These are phyloP conservation scores for Mormoops blainvillei DNA, from an alignment of 2,113 vertebrate species.

Conservation along the genomic window DNA sequence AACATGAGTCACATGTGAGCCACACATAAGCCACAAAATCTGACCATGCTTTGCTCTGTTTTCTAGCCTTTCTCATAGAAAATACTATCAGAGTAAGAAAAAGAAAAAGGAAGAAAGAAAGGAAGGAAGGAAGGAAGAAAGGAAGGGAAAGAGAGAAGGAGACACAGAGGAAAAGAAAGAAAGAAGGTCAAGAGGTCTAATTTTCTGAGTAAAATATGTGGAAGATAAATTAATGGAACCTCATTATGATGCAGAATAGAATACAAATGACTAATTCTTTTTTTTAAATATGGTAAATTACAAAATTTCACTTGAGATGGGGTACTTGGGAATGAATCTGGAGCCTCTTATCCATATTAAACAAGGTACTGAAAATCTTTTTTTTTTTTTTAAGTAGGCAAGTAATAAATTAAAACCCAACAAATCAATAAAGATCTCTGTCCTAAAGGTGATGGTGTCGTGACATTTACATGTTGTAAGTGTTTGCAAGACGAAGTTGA, in stretches of 20 bases:
- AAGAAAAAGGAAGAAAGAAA: not conserved
- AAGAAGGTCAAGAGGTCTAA: not conserved
- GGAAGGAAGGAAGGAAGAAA: not conserved
- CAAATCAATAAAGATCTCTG: not conserved
- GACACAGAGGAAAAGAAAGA: not conserved
- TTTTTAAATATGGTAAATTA: not conserved
- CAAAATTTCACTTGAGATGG: not conserved
- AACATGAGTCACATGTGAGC: not conserved
- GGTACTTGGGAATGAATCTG: not conserved
- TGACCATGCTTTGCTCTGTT: not conserved
- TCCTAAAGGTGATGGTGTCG: not conserved
- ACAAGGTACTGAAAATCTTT: not conserved
- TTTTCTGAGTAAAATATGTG: slow-evolving; percentile 10
- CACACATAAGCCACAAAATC: not conserved
- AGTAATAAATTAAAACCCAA: slow-evolving; percentile 25
- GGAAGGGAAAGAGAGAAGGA: not conserved
- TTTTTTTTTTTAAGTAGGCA: not conserved
- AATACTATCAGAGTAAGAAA: not conserved
- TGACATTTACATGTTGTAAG: not conserved
- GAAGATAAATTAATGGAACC: not conserved
- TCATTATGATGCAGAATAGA: slow-evolving; percentile 18
- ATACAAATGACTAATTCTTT: not conserved
- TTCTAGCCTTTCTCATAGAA: not conserved
- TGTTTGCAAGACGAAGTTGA: not conserved
- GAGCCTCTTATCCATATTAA: not conserved